Conservation (phyloP, 2,888 invertebrate genomes). For the Ramazzottius varieornatus region DNA sequence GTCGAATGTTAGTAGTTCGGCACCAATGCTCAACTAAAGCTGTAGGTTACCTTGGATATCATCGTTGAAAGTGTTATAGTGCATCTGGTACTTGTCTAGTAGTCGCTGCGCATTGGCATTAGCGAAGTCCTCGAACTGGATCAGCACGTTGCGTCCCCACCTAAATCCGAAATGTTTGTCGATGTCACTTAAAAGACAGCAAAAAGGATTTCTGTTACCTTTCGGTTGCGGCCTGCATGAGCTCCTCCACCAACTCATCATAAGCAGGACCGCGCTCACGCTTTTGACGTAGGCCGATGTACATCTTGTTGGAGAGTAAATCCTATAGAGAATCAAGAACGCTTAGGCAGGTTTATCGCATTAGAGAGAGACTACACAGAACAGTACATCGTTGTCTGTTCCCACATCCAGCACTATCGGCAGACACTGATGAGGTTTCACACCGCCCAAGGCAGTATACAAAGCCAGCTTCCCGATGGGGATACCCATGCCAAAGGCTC, state of each 20-base stretch:
- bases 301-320: conserved; percentile 67
- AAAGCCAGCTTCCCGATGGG: conserved; percentile 86
- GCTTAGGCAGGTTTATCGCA: conserved; percentile 5
- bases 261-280: conserved; percentile 57
- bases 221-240: conserved; percentile 64
- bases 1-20: too few relatives aligned
- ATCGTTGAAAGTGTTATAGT: conserved; percentile 89
- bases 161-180: conserved; percentile 13
- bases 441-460: conserved; percentile 86
- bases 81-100: conserved; percentile 57
- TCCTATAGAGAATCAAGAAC: conserved; percentile 26
- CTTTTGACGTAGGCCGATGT: conserved; percentile 66
- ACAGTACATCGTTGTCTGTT: conserved; percentile 49
- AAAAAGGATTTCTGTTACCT: conserved; percentile 16
- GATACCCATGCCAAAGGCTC: conserved; percentile 94
- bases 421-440: conserved; percentile 76
- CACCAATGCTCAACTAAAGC: neutral
- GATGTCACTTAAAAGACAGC: conserved; percentile 11
- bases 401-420: conserved; percentile 84
- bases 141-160: conserved; percentile 27
- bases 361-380: neutral
- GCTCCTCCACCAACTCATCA: conserved; percentile 82
- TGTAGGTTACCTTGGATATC: conserved; percentile 74
- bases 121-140: conserved; percentile 90
- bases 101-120: conserved; percentile 86